These are phyloP conservation scores for Drosophila tropicalis DNA, from an alignment of 1,140 invertebrate genomes.

Conservation along the genomic window DNA sequence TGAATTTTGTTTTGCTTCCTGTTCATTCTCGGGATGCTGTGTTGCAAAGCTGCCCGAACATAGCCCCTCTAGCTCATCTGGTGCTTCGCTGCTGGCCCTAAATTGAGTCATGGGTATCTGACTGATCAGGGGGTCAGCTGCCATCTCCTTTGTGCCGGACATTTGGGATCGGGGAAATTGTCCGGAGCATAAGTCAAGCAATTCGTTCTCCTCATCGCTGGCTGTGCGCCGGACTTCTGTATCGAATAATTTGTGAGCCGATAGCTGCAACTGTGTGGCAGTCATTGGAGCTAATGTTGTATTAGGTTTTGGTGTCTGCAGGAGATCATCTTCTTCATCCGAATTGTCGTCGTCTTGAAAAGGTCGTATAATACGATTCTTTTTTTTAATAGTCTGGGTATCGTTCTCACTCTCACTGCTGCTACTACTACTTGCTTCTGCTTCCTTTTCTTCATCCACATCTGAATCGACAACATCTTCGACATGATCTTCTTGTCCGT, in stretches of 20 bases:
- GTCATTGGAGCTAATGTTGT: constrained; percentile 61
- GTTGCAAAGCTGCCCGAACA: constrained; percentile 71
- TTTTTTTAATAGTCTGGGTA: constrained; percentile 36
- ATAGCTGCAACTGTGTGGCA: constrained; percentile 48
- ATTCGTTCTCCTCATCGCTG: constrained; percentile 84
- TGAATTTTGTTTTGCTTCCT: neutral
- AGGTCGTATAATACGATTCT: constrained; percentile 69
- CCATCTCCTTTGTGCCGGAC: constrained; percentile 13
- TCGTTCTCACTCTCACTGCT: constrained; percentile 36
- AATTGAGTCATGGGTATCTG: constrained; percentile 73
- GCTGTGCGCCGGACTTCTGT: constrained; percentile 65
- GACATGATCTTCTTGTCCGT: constrained; percentile 13
- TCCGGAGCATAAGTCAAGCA: constrained; percentile 85
- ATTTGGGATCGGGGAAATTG: constrained; percentile 79
- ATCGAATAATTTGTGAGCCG: constrained; percentile 66
- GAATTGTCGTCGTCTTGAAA: constrained; percentile 76
- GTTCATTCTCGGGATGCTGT: constrained; percentile 21
- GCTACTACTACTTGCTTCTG: constrained; percentile 38
- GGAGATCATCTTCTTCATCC: constrained; percentile 74
- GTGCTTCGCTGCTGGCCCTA: constrained; percentile 25
- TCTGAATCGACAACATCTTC: constrained; percentile 15
- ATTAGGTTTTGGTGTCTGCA: constrained; percentile 72
- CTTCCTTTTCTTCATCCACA: constrained; percentile 49
- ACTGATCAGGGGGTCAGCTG: constrained; percentile 53
- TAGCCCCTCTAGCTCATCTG: constrained; percentile 56